Base-by-base conservation (phyloP, 1,140 invertebrate genomes). In the Dermatophagoides farinae region DNA sequence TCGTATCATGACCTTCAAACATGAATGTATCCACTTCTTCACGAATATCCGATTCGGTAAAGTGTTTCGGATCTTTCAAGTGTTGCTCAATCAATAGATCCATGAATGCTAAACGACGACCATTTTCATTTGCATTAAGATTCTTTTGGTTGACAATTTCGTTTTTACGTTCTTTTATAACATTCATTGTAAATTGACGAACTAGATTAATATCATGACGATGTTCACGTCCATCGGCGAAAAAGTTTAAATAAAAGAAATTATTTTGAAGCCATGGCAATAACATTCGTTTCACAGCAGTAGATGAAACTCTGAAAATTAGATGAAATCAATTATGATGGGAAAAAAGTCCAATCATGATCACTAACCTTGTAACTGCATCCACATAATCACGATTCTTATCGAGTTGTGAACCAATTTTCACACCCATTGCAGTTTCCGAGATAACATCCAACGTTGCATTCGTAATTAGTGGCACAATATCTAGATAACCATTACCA, bases 81-180 rank as follows among this genome's bases (percentile, higher is more conserved):
- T 53, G 44, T 71, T 80, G 10, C 82, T 89, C 84, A 22, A 97
- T 78, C 66, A 97, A 73, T 51, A 93, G 76, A 72, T 97, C 92
- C 59, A 97, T 77, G 76, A 97, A 97, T 39, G 91, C 90, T 61
- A 90, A 77, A 66, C 87, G 80, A 68, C 88, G 88, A 6, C 12
- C 20, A n/a, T 53, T 53, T 2, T n/a, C 18, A 44, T 44, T 44
- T n/a, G 18, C 54, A 5, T 44, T 5, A 16, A 5, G n/a, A n/a
- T n/a, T 61, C 23, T 1, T 12, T 51, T 8, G 2, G 2, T 31
- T 6, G 1, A 60, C 4, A 11, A 44, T 16, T 59, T 82, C 81
- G 58, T 79, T 78, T 75, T 83, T 85, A 75, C 85, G 84, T 69
- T 54, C 39, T 11, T 62, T 1, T n/a, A 61, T 60, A 23, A 43